phyloP scores from a whole-genome alignment of 1,140 invertebrate genomes.

The Copidosoma floridanum region DNA sequence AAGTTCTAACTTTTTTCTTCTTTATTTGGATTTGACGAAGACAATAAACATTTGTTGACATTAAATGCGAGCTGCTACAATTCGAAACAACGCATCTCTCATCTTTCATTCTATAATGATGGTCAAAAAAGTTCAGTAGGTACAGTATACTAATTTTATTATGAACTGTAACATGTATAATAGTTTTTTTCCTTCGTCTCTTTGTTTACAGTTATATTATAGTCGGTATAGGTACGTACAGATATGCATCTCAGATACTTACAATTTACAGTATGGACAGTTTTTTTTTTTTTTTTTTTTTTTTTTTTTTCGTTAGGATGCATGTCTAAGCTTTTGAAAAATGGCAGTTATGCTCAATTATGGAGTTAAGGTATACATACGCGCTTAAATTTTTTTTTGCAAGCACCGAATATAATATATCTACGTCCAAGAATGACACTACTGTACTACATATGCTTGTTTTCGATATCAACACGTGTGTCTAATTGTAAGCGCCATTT shows the following conservation, averaged over 20 bases:
- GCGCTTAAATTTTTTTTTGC: too few species aligned
- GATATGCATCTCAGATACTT: slow-evolving; percentile 37
- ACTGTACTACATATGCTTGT: too few species aligned
- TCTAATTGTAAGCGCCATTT: too few species aligned
- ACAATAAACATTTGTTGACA: slow-evolving; percentile 23
- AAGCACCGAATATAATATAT: too few species aligned
- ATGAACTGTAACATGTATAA: slow-evolving; percentile 19
- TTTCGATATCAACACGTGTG: too few species aligned
- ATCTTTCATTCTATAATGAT: too few species aligned
- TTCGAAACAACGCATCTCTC: slow-evolving; percentile 8
- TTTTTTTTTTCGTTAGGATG: slow-evolving; percentile 32
- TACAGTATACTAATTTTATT: slow-evolving; percentile 10
- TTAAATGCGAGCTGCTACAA: slow-evolving; percentile 17
- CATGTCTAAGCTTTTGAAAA: slow-evolving; percentile 43
- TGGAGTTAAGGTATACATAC: too few species aligned
- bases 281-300: slow-evolving; percentile 34
- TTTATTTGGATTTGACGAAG: slow-evolving; percentile 21
- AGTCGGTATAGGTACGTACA: too few species aligned
- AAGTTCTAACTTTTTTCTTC: too few species aligned
- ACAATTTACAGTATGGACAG: slow-evolving; percentile 46
- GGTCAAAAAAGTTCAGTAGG: slow-evolving; percentile 2
- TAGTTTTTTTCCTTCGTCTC: slow-evolving; percentile 6
- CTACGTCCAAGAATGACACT: too few species aligned
- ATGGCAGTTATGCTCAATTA: slow-evolving; percentile 51
- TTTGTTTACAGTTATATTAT: slow-evolving; percentile 36